Evolutionary conservation across 2,113 vertebrate genomes (phyloP).

Genomic region (Panurus biarmicus): DNA sequence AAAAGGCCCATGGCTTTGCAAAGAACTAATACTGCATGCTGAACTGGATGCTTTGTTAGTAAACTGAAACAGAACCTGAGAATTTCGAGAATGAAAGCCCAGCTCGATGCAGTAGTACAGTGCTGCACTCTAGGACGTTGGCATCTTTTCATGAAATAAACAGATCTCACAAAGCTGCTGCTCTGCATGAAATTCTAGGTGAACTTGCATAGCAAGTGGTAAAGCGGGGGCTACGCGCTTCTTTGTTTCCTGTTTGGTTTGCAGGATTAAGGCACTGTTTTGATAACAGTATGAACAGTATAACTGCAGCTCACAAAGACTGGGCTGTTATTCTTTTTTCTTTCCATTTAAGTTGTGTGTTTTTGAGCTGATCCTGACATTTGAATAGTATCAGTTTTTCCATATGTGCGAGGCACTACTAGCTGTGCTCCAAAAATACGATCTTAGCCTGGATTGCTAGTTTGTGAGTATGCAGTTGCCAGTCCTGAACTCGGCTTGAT

Average conservation of each 20-base stretch:
- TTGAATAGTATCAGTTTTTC: conserved; percentile 25
- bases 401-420: background rate
- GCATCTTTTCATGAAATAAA: conserved; percentile 56
- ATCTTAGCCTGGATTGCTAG: conserved; percentile 19
- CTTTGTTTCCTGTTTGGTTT: conserved; percentile 61
- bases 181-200: conserved; percentile 49
- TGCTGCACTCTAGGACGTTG: conserved; percentile 34
- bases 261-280: conserved; percentile 32
- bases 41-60: conserved; percentile 35
- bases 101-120: background rate
- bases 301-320: background rate
- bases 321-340: background rate
- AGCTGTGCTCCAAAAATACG: conserved; percentile 34
- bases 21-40: background rate
- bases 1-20: conserved; percentile 3
- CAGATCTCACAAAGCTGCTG: conserved; percentile 49
- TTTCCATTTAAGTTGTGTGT: conserved; percentile 23
- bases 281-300: conserved; percentile 4
- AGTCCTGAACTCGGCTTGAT: conserved; percentile 14
- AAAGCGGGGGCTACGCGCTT: background rate
- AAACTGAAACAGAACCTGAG: conserved; percentile 31
- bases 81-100: conserved; percentile 39
- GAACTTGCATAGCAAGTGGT: background rate
- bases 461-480: conserved; percentile 35
- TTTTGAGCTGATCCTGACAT: conserved; percentile 8